Conservation (phyloP, 2,888 invertebrate species). For the Chrysomela aeneicollis region DNA sequence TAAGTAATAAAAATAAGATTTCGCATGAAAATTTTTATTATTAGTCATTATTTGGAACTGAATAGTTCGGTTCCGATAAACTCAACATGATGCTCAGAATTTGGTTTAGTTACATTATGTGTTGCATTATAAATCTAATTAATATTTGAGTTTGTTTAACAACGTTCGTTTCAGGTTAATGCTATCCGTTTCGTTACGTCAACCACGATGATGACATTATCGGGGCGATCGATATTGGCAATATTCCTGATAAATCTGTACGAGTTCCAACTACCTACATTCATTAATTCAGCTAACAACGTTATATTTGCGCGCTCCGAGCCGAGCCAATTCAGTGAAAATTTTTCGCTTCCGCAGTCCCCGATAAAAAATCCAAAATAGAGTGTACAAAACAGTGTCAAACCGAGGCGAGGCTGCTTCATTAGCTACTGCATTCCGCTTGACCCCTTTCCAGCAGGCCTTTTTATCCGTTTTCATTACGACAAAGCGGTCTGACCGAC, state of each 20-base stretch:
- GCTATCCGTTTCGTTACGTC: constrained; percentile 1
- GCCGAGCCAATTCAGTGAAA: constrained; percentile 30
- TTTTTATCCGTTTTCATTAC: constrained; percentile 37
- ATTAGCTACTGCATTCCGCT: constrained; percentile 34
- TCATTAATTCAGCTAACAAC: constrained; percentile 28
- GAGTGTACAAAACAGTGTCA: constrained; percentile 35
- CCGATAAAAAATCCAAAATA: constrained; percentile 33
- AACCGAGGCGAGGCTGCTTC: constrained; percentile 35
- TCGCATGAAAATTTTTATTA: too few relatives aligned
- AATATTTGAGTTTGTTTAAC: not conserved
- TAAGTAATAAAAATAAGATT: too few relatives aligned
- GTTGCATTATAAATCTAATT: not conserved
- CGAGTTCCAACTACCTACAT: constrained; percentile 23
- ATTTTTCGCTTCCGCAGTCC: constrained; percentile 32
- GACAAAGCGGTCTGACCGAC: constrained; percentile 37
- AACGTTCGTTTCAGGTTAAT: constrained; percentile 3
- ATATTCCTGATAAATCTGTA: constrained; percentile 7
- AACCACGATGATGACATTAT: constrained; percentile 3
- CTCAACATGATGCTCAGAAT: too few relatives aligned
- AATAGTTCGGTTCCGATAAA: too few relatives aligned
- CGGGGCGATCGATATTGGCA: not conserved
- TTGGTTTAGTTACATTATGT: too few relatives aligned
- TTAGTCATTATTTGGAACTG: too few relatives aligned
- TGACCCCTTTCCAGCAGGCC: constrained; percentile 29
- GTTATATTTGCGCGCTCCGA: constrained; percentile 28